These are phyloP conservation scores for Sepiola atlantica DNA, from an alignment of 2,888 invertebrate species.

Conservation along the genomic window DNA sequence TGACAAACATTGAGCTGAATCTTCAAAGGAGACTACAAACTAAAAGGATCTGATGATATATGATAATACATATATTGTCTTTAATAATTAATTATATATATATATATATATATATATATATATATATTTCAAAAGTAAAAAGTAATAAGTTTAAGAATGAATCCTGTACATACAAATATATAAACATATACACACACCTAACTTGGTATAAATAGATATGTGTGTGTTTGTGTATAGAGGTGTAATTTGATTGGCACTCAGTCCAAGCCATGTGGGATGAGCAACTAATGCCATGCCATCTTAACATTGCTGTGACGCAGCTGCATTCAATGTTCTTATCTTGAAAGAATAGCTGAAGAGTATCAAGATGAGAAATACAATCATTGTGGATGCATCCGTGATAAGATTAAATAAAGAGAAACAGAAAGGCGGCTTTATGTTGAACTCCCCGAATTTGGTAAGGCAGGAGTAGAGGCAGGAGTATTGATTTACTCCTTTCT, in stretches of 20 bases:
- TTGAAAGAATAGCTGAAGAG: neutral
- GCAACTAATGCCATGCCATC: neutral
- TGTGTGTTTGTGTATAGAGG: slow-evolving; percentile 33
- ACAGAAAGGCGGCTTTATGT: neutral
- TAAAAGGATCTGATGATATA: too few species aligned
- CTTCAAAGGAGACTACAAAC: too few species aligned
- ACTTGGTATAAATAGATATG: neutral
- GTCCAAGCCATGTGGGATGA: neutral
- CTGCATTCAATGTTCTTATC: slow-evolving; percentile 1
- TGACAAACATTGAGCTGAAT: too few species aligned
- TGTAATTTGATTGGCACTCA: neutral
- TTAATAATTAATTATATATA: too few species aligned
- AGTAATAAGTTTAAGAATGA: too few species aligned
- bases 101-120: too few species aligned
- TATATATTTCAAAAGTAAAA: too few species aligned
- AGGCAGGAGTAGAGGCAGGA: too few species aligned
- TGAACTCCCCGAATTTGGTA: neutral
- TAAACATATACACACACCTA: neutral
- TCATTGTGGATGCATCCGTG: neutral
- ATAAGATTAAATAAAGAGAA: neutral
- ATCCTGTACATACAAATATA: too few species aligned
- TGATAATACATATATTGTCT: too few species aligned
- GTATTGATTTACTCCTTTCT: too few species aligned
- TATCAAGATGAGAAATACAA: neutral
- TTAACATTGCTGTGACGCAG: slow-evolving; percentile 2